These are phyloP conservation scores for Anolis sagrei DNA, from an alignment of 2,113 vertebrate species.

Conservation along the genomic window DNA sequence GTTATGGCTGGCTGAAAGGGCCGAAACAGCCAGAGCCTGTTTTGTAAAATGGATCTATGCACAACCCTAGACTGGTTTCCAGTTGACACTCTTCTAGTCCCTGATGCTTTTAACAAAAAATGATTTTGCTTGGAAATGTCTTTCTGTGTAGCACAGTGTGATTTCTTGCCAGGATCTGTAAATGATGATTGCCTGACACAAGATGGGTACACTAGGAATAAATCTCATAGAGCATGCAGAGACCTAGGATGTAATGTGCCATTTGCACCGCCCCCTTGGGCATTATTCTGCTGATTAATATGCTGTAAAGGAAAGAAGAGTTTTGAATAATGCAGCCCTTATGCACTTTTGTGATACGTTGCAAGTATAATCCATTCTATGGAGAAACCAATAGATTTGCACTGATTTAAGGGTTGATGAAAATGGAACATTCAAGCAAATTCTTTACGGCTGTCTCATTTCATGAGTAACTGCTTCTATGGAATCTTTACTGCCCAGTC, in stretches of 20 bases:
- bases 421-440: background rate
- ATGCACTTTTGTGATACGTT: conserved; percentile 31
- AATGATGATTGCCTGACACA: conserved; percentile 21
- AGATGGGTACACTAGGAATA: conserved; percentile 33
- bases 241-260: conserved; percentile 14
- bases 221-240: conserved; percentile 49
- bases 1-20: too few species aligned
- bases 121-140: background rate
- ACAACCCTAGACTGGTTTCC: background rate
- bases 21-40: too few species aligned
- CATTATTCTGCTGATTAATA: background rate
- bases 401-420: background rate
- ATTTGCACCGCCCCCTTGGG: conserved; percentile 39
- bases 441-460: background rate
- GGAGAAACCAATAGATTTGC: background rate
- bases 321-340: conserved; percentile 53
- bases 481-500: background rate
- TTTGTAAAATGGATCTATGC: too few species aligned
- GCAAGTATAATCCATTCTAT: conserved; percentile 32
- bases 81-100: background rate
- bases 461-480: background rate
- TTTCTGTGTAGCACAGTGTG: conserved; percentile 16
- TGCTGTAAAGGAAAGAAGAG: conserved; percentile 52
- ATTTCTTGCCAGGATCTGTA: background rate
- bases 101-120: background rate